These are phyloP conservation scores for Phalloptychus januarius DNA, from an alignment of 2,797 vertebrate species.

Conservation along the genomic window DNA sequence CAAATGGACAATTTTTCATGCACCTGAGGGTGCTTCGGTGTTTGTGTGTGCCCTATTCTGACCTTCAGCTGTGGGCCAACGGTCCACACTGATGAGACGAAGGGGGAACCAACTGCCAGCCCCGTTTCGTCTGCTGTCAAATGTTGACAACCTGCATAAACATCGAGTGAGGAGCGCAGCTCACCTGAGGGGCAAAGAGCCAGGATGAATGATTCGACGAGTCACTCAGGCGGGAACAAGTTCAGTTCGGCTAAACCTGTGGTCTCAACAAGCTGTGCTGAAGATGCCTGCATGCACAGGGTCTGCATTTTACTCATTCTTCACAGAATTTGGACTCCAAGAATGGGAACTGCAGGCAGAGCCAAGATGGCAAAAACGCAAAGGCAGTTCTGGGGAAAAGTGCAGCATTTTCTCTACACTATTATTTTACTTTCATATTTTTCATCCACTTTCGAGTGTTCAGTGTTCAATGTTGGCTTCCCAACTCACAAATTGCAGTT, in stretches of 20 bases:
- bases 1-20: conserved; percentile 46
- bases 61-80: conserved; percentile 71
- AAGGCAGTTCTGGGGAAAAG: neutral
- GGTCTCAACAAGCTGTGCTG: conserved; percentile 9
- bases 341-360: neutral
- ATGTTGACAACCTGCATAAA: conserved; percentile 74
- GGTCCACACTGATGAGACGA: conserved; percentile 50
- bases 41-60: conserved; percentile 32
- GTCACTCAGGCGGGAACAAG: conserved; percentile 44
- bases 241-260: conserved; percentile 26
- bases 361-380: neutral
- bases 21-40: conserved; percentile 4
- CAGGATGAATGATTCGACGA: conserved; percentile 44
- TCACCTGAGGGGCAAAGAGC: conserved; percentile 56
- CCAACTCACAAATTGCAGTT: neutral
- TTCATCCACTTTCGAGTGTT: neutral
- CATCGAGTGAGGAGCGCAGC: conserved; percentile 40
- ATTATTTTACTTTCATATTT: neutral
- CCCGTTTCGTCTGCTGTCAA: conserved; percentile 56
- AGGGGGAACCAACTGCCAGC: conserved; percentile 46
- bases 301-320: neutral
- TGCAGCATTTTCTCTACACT: neutral
- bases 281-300: conserved; percentile 3
- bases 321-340: neutral
- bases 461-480: neutral